These are phyloP conservation scores for Cercocebus atys DNA, from an alignment of 2,113 vertebrate species.

Conservation along the genomic window DNA sequence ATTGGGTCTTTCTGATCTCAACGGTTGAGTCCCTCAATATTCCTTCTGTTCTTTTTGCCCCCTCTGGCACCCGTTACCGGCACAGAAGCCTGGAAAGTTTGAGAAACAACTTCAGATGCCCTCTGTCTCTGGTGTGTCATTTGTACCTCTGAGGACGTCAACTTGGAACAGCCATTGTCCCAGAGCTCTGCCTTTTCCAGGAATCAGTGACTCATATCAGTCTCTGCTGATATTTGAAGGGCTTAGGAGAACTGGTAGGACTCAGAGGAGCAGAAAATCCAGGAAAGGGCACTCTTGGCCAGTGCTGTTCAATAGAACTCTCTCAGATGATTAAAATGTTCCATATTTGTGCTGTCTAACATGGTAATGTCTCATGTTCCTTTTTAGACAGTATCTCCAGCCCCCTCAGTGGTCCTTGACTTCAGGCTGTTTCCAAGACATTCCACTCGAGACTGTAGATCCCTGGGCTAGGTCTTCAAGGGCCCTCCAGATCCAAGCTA, in stretches of 20 bases:
- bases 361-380: neutral
- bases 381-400: neutral
- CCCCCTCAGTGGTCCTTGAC: neutral
- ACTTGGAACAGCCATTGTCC: neutral
- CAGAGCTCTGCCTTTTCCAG: neutral
- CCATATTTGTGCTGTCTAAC: neutral
- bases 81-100: neutral
- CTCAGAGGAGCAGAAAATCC: neutral
- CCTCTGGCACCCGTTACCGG: neutral
- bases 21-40: neutral
- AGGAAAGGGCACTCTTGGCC: neutral
- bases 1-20: neutral
- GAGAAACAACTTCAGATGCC: neutral
- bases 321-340: neutral
- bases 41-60: neutral
- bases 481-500: neutral
- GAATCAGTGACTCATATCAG: constrained; percentile 16
- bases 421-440: neutral
- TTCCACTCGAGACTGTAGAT: neutral
- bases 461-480: neutral
- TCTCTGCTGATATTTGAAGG: neutral
- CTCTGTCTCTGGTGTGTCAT: neutral
- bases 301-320: neutral
- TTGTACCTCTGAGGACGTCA: neutral
- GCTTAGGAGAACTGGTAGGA: neutral